Evolutionary conservation across 2,113 vertebrate species (phyloP).

Genomic region (Pseudolaguvia tuberculata): DNA sequence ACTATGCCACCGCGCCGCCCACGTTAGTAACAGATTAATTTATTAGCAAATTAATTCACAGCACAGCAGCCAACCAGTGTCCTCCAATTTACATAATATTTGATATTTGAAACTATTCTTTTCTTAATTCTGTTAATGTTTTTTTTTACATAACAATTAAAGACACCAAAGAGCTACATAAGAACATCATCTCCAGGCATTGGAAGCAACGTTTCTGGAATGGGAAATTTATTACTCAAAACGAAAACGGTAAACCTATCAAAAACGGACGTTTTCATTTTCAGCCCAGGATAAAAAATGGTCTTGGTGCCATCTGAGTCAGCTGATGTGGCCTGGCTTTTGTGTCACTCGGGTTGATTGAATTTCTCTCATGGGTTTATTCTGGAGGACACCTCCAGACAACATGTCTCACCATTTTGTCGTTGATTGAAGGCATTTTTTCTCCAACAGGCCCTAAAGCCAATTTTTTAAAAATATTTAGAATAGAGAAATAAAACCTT

Average conservation of each 20-base stretch:
- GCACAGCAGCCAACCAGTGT: too few species aligned
- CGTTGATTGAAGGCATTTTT: slow-evolving; percentile 22
- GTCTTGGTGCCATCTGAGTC: neutral
- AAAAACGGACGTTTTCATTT: slow-evolving; percentile 31
- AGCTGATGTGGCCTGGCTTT: slow-evolving; percentile 22
- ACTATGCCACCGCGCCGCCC: too few species aligned
- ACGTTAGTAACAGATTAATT: too few species aligned
- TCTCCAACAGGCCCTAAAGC: neutral
- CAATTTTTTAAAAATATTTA: neutral
- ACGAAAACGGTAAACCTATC: slow-evolving; percentile 29
- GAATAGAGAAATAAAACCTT: neutral
- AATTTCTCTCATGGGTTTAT: slow-evolving; percentile 15
- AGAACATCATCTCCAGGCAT: neutral
- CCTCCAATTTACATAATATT: too few species aligned
- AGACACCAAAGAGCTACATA: neutral
- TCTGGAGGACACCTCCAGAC: slow-evolving; percentile 33
- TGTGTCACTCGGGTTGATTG: slow-evolving; percentile 36
- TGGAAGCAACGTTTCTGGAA: neutral
- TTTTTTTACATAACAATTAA: too few species aligned
- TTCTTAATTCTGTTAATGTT: too few species aligned
- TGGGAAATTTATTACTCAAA: slow-evolving; percentile 14
- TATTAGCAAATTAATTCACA: too few species aligned
- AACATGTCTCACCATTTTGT: neutral
- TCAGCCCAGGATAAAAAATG: slow-evolving; percentile 28
- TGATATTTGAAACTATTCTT: too few species aligned